phyloP scores from a whole-genome alignment of 2,797 vertebrate species.

The Typhlichthys eigenmanni region DNA sequence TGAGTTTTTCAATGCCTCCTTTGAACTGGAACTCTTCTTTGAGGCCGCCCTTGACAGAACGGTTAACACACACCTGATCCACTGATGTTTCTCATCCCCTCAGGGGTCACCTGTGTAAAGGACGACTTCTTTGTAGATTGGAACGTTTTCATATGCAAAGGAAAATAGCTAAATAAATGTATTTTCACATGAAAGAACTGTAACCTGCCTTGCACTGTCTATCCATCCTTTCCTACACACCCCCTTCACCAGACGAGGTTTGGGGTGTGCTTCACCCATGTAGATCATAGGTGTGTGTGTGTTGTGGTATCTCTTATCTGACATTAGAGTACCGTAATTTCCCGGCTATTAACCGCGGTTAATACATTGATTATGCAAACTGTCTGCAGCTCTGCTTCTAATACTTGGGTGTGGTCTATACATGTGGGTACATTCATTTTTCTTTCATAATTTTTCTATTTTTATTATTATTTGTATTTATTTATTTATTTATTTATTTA shows the following conservation, averaged over 20 bases:
- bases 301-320: constrained; percentile 50
- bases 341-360: too few relatives aligned
- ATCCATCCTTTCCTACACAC: constrained; percentile 24
- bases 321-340: constrained; percentile 30
- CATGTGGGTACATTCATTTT: too few relatives aligned
- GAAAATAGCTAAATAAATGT: neutral
- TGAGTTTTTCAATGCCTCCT: constrained; percentile 47
- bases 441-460: too few relatives aligned
- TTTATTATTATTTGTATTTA: too few relatives aligned
- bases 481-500: too few relatives aligned
- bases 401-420: too few relatives aligned
- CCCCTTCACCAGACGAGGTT: neutral
- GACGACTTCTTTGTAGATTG: constrained; percentile 29
- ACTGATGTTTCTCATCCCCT: constrained; percentile 58
- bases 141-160: constrained; percentile 58
- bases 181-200: too few relatives aligned
- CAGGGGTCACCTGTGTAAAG: constrained; percentile 54
- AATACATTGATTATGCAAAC: too few relatives aligned
- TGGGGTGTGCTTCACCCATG: constrained; percentile 5
- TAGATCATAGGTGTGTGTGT: constrained; percentile 33
- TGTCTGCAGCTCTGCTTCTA: too few relatives aligned
- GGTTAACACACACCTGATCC: constrained; percentile 58
- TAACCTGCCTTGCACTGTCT: neutral
- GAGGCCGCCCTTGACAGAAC: constrained; percentile 53
- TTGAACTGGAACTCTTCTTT: constrained; percentile 57